These are phyloP conservation scores for Saturnia pavonia DNA, from an alignment of 2,888 invertebrate species.

Conservation along the genomic window DNA sequence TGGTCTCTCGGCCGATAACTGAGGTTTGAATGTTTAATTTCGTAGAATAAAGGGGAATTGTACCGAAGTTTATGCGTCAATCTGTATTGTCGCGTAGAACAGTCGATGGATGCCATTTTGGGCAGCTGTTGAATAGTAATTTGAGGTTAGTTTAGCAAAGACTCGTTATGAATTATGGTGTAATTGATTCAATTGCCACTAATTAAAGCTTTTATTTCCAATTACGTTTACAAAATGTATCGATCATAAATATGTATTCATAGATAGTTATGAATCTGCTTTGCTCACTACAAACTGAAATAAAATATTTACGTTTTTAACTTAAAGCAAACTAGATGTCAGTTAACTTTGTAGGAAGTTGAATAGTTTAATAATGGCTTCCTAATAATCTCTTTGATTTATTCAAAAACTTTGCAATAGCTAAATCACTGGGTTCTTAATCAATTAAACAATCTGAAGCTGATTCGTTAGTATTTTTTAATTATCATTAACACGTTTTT, in stretches of 20 bases:
- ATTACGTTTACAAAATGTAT: too few relatives aligned
- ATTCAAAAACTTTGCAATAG: neutral
- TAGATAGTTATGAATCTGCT: neutral
- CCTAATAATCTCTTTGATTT: neutral
- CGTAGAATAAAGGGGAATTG: constrained; percentile 66
- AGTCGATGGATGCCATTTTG: neutral
- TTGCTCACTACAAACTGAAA: neutral
- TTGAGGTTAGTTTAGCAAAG: constrained; percentile 8
- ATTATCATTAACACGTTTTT: too few relatives aligned
- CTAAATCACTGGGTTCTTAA: too few relatives aligned
- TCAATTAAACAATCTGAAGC: too few relatives aligned
- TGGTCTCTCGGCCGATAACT: constrained; percentile 70
- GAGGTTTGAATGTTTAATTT: constrained; percentile 76
- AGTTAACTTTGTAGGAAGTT: neutral
- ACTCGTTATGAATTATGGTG: neutral
- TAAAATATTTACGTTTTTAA: neutral
- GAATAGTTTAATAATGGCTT: neutral
- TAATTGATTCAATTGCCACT: neutral
- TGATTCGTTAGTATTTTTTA: too few relatives aligned
- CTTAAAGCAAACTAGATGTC: neutral
- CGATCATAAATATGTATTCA: too few relatives aligned
- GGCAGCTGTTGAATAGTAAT: constrained; percentile 10
- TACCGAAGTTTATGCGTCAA: constrained; percentile 63
- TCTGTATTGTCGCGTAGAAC: constrained; percentile 53
- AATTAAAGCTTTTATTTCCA: neutral